Percentiles rank a stretch among this genome's conserved stretches.
Conservation (phyloP, 2,888 invertebrate genomes). For the Drepanosiphum platanoidis region DNA sequence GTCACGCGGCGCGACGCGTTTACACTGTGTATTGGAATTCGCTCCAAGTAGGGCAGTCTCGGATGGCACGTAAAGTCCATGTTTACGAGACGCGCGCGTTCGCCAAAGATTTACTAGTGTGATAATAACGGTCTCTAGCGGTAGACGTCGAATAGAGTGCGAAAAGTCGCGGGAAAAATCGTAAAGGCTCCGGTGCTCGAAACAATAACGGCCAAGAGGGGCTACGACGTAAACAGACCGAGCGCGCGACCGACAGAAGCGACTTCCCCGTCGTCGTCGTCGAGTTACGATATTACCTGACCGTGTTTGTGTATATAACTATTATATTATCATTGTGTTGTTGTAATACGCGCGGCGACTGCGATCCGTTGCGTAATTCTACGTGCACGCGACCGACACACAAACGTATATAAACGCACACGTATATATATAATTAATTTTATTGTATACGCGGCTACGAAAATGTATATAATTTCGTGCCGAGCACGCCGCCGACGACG, state of each 20-base stretch:
- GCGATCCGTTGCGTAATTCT: neutral
- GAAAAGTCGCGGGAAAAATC: too few relatives aligned
- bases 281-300: neutral
- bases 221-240: too few relatives aligned
- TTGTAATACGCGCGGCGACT: neutral
- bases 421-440: neutral
- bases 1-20: too few relatives aligned
- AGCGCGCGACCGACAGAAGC: neutral
- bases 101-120: too few relatives aligned
- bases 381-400: neutral
- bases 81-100: too few relatives aligned
- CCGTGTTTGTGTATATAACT: neutral
- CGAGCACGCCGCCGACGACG: neutral
- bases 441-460: neutral
- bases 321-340: neutral
- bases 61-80: too few relatives aligned
- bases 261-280: neutral
- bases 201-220: too few relatives aligned
- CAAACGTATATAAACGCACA: neutral
- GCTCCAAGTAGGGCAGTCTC: too few relatives aligned
- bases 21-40: too few relatives aligned
- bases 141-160: too few relatives aligned
- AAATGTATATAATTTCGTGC: neutral
- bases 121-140: too few relatives aligned
- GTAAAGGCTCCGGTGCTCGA: too few relatives aligned